Percentiles rank a stretch among this genome's conserved stretches.
phyloP scores from a whole-genome alignment of 1,140 invertebrate species.

The Helicorthomorpha holstii region DNA sequence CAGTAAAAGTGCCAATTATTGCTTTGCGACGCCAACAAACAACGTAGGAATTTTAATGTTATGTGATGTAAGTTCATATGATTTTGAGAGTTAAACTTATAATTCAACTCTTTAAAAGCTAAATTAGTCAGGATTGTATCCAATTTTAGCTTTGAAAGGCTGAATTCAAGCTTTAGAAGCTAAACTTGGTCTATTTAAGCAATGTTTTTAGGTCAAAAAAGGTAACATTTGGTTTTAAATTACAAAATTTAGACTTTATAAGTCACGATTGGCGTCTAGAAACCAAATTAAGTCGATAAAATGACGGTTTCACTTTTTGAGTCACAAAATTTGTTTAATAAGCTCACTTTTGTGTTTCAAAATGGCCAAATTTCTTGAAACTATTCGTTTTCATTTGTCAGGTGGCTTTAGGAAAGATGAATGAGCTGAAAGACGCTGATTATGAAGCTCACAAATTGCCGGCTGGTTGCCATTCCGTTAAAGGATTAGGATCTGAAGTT shows the following conservation, averaged over 20 bases:
- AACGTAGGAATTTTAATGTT: slow-evolving; percentile 32
- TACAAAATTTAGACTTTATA: too few species aligned
- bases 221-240: too few species aligned
- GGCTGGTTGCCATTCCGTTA: slow-evolving; percentile 21
- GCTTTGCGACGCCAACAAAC: slow-evolving; percentile 27
- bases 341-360: too few species aligned
- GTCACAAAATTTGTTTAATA: too few species aligned
- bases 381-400: slow-evolving; percentile 5
- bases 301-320: too few species aligned
- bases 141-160: too few species aligned
- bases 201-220: not conserved
- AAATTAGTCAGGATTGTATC: not conserved
- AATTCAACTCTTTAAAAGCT: not conserved
- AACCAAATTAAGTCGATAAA: too few species aligned
- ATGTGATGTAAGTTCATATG: slow-evolving; percentile 30
- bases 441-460: slow-evolving; percentile 22
- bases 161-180: too few species aligned
- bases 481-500: slow-evolving; percentile 20
- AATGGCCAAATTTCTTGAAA: too few species aligned
- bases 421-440: slow-evolving; percentile 19
- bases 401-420: slow-evolving; percentile 24
- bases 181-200: too few species aligned
- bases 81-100: not conserved
- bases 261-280: too few species aligned
- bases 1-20: slow-evolving; percentile 45